phyloP scores from a whole-genome alignment of 2,888 invertebrate genomes.

The Ferrisia virgata region DNA sequence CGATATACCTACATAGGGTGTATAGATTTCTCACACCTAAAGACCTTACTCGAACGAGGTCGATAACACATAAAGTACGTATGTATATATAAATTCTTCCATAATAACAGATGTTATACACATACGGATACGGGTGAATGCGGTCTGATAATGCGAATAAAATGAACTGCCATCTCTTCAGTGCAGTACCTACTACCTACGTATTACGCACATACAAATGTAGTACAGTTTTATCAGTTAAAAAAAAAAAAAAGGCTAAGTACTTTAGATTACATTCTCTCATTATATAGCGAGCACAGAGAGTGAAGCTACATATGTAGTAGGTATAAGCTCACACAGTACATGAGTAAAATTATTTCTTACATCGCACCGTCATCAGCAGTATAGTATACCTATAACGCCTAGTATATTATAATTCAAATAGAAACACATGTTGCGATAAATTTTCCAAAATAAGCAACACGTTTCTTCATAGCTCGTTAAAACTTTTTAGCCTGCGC shows the following conservation, averaged over 20 bases:
- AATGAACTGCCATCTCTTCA: neutral
- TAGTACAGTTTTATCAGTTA: neutral
- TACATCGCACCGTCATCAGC: too few relatives aligned
- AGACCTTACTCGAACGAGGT: neutral
- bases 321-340: too few relatives aligned
- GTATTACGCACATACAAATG: neutral
- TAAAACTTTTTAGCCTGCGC: neutral
- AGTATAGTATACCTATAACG: too few relatives aligned
- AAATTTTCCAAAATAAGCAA: conserved; percentile 3
- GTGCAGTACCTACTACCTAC: too few relatives aligned
- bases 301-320: too few relatives aligned
- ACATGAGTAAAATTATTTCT: neutral
- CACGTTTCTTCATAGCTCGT: neutral
- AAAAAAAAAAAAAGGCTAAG: neutral
- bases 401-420: too few relatives aligned
- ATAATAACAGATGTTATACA: neutral
- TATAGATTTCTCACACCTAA: neutral
- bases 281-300: neutral
- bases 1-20: neutral
- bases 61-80: neutral
- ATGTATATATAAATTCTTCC: too few relatives aligned
- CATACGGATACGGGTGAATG: conserved; percentile 1
- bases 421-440: neutral
- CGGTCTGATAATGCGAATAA: neutral
- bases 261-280: neutral